Conservation (phyloP, 2,888 invertebrate genomes). For the Drosophila leonis region DNA sequence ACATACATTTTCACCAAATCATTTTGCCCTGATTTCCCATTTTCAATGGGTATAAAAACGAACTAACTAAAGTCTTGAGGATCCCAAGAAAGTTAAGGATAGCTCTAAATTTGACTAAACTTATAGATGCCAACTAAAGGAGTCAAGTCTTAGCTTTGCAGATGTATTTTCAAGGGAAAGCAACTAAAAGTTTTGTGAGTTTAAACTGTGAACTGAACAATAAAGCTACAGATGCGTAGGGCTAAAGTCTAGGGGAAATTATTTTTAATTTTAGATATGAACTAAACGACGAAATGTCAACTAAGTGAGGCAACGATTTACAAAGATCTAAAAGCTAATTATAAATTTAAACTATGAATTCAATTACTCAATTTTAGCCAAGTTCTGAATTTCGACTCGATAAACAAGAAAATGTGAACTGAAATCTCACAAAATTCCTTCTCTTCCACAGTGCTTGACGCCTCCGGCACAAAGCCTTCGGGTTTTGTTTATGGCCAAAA, state of each 20-base stretch:
- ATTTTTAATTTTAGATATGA: too few relatives aligned
- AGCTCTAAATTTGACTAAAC: neutral
- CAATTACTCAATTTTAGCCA: too few relatives aligned
- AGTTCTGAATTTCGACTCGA: neutral
- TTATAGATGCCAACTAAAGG: neutral
- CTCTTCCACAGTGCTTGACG: slow-evolving; percentile 86
- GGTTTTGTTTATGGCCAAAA: slow-evolving; percentile 88
- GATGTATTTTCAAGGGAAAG: neutral
- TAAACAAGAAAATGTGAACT: neutral
- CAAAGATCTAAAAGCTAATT: too few relatives aligned
- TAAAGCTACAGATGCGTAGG: too few relatives aligned
- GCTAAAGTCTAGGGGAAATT: neutral
- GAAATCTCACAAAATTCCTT: neutral
- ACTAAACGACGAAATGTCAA: too few relatives aligned
- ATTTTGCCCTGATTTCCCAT: too few relatives aligned
- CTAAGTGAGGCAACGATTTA: too few relatives aligned
- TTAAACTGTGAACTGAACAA: neutral
- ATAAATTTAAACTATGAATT: too few relatives aligned
- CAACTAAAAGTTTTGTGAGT: neutral
- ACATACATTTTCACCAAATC: too few relatives aligned
- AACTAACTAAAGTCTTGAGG: neutral
- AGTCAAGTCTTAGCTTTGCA: neutral
- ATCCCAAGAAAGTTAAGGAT: neutral
- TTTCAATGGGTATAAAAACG: too few relatives aligned
- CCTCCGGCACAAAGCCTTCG: slow-evolving; percentile 86